Conservation (phyloP, 2,113 vertebrate species). For the Pycnonotus jocosus region DNA sequence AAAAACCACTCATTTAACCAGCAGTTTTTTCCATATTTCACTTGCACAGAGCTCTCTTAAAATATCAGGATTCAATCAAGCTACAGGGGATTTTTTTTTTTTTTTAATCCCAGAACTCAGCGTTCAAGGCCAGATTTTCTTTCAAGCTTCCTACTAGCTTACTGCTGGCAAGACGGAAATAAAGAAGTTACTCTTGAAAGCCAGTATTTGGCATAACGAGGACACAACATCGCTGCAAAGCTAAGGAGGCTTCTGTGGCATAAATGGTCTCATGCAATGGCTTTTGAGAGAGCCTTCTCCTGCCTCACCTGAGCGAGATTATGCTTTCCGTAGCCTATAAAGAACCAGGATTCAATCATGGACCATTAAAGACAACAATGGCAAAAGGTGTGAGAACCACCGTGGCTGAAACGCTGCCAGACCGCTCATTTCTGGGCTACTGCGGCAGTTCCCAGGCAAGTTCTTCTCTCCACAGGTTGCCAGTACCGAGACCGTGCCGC, state of each 20-base stretch:
- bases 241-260: neutral
- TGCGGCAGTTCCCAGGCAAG: neutral
- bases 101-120: neutral
- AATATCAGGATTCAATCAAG: neutral
- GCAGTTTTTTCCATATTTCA: neutral
- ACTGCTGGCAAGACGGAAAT: neutral
- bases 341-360: neutral
- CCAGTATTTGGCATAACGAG: neutral
- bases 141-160: neutral
- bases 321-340: neutral
- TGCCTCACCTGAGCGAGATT: neutral
- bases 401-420: neutral
- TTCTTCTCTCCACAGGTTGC: neutral
- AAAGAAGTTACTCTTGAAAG: neutral
- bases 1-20: neutral
- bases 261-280: neutral
- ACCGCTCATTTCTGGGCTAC: neutral
- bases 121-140: neutral
- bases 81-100: neutral
- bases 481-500: neutral
- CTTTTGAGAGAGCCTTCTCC: neutral
- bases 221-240: neutral
- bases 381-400: slow-evolving; percentile 3
- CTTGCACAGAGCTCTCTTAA: neutral
- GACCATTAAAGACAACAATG: slow-evolving; percentile 10